Evolutionary conservation across 2,113 vertebrate genomes (phyloP), one percentile per base, ranked within the genome.

Genomic region (Scalopus aquaticus): DNA sequence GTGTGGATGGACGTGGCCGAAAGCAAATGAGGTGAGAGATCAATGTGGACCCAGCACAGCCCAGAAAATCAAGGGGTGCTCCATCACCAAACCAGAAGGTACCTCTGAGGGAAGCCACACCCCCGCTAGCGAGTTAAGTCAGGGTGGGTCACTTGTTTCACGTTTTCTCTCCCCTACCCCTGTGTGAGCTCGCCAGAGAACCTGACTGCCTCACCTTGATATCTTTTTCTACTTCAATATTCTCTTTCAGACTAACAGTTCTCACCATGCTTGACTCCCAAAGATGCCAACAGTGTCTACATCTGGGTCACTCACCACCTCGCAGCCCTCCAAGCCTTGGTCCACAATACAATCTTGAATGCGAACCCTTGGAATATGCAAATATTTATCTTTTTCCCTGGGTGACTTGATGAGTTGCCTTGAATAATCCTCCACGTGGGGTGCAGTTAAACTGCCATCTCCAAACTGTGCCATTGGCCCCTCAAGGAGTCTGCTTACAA

Each of bases 21-120:
- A 78, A 83, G 64, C 65, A 79, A 90, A 83, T 22, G 58, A 86
- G 79, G 30, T 54, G 87, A 92, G 90, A 83, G 94, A 85, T 84
- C 72, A 80, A 30, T 88, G 69, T 67, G 78, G 56, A 94, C 67
- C 1, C 20, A 85, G 77, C 4, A 35, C 39, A 81, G 51, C 90
- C 93, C 84, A 76, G 51, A 90, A 96, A 76, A 58, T 24, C 64
- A 69, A 20, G 2, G 39, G 22, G 1, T 30, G 30, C 15, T 44
- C 22, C 44, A 72, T 79, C 83, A 60, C 22, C 44, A 65, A 42
- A 77, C 39, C 32, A 49, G 65, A 92, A 72, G 28, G 26, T 65
- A 56, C 73, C 39, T 32, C 22, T 70, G n/a, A 46, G 1, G 3
- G 0, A 83, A 88, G 51, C 72, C 39, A 56, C 28, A 60, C 6